Base-by-base conservation (phyloP, 2,888 invertebrate species). In the Drosophila emarginata region DNA sequence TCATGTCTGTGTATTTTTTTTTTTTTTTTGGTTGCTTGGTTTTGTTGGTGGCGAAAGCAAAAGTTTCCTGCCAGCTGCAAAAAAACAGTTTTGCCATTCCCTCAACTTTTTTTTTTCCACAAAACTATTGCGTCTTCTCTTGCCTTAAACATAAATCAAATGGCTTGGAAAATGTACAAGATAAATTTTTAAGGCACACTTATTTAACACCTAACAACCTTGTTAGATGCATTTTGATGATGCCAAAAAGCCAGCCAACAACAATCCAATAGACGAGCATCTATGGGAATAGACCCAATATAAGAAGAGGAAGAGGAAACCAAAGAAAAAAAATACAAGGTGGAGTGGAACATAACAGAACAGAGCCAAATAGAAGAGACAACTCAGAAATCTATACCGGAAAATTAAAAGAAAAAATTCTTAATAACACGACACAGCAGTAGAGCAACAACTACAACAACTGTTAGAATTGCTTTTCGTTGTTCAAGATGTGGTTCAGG, bases 121-220 rank as follows among this genome's bases (percentile, higher is more conserved):
- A 32, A 32, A 57, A 61, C 68, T 57, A 67, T 67, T 73, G 60
- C 70, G 60, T 68, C 72, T 51, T 58, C 64, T 21, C 53, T 61
- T 45, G 64, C 51, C 61, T 57, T 62, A 69, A 79, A 77, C 89
- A 89, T 89, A 89, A 89, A 89, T 89, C 89, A 89, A 89, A 88
- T 82, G 82, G 45, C 45, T 64, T 62, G 78, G 78, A 88, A 85
- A 89, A 88, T 89, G 85, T 88, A 89, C 80, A 85, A 89, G 90
- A 90, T 90, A 90, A 90, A 89, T 87, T 89, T 88, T 85, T 85
- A 81, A 87, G 45, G 88, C 85, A 88, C 77, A 78, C 89, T 86
- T 89, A 88, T 89, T 88, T 88, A 89, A 89, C 88, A 89, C 89
- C 88, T 86, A 86, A 88, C 86, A 87, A 88, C 88, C 88, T 87